These are phyloP conservation scores for Agriopis leucophaearia DNA, from an alignment of 2,888 invertebrate species.

Conservation along the genomic window DNA sequence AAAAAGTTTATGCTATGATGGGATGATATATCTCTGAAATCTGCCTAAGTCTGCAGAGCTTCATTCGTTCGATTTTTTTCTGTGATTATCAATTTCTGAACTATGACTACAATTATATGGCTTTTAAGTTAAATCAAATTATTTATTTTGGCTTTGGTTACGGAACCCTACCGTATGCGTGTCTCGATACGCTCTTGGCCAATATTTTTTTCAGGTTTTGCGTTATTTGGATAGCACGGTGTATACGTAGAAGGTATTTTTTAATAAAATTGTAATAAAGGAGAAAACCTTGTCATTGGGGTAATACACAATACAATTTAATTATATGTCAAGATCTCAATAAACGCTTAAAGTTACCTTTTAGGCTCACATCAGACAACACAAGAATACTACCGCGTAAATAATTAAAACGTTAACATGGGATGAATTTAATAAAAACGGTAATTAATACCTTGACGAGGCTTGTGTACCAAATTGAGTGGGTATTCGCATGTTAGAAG, in stretches of 20 bases:
- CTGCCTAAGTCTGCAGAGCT: no score
- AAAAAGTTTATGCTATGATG: no score
- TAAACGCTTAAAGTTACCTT: slow-evolving; percentile 27
- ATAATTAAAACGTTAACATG: slow-evolving; percentile 34
- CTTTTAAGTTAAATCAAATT: no score
- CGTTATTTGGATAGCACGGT: no score
- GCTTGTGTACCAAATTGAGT: slow-evolving; percentile 9
- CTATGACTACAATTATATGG: no score
- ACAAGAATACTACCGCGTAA: slow-evolving; percentile 32
- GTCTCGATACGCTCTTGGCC: no score
- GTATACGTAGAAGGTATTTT: not conserved
- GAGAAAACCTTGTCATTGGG: slow-evolving; percentile 5
- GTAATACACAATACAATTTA: slow-evolving; percentile 26
- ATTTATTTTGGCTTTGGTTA: no score
- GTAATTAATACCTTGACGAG: slow-evolving; percentile 17
- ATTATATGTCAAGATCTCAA: slow-evolving; percentile 21
- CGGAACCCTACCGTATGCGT: no score
- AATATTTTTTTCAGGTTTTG: no score
- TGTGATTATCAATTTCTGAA: no score
- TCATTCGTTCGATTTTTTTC: no score
- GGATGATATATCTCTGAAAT: no score
- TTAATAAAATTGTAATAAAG: slow-evolving; percentile 2
- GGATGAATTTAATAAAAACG: slow-evolving; percentile 28
- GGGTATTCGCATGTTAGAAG: slow-evolving; percentile 3
- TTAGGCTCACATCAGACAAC: slow-evolving; percentile 19